phyloP scores from a whole-genome alignment of 2,113 vertebrate species.

The Casuarius casuarius region DNA sequence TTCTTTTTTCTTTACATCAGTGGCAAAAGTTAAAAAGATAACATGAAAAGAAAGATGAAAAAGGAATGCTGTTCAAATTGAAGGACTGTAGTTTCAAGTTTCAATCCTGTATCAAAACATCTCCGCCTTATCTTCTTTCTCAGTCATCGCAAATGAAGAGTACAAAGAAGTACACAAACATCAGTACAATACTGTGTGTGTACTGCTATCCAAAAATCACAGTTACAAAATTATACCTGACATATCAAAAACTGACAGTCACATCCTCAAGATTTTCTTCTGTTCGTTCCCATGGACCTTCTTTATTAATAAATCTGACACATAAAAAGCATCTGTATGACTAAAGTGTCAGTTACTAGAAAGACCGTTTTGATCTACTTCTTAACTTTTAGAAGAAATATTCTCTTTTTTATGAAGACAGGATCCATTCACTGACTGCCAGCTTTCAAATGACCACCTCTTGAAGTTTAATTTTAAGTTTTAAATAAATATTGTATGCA shows the following conservation, averaged over 20 bases:
- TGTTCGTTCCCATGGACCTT: constrained; percentile 88
- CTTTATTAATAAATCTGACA: constrained; percentile 99
- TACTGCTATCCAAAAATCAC: constrained; percentile 92
- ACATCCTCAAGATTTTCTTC: constrained; percentile 82
- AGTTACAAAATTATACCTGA: constrained; percentile 95
- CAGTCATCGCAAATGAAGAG: constrained; percentile 82
- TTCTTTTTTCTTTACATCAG: constrained; percentile 82
- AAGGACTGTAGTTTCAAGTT: constrained; percentile 86
- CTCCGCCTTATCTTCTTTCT: constrained; percentile 80
- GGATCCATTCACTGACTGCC: constrained; percentile 90
- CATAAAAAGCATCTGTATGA: constrained; percentile 96
- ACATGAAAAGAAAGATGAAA: constrained; percentile 90
- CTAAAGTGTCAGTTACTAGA: constrained; percentile 97
- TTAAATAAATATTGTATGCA: constrained; percentile 98
- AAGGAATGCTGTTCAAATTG: constrained; percentile 84
- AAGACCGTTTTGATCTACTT: constrained; percentile 94
- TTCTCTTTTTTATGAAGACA: constrained; percentile 96
- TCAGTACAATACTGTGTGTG: constrained; percentile 81
- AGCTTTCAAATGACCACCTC: constrained; percentile 94
- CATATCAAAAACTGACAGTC: constrained; percentile 93
- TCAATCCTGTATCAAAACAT: constrained; percentile 86
- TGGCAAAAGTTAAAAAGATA: constrained; percentile 86
- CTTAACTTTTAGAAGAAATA: constrained; percentile 95
- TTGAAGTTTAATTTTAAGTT: constrained; percentile 90
- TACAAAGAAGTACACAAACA: constrained; percentile 87